Base-by-base conservation (phyloP, 64 coral and sea anemone species). In the Montipora capricornis region DNA sequence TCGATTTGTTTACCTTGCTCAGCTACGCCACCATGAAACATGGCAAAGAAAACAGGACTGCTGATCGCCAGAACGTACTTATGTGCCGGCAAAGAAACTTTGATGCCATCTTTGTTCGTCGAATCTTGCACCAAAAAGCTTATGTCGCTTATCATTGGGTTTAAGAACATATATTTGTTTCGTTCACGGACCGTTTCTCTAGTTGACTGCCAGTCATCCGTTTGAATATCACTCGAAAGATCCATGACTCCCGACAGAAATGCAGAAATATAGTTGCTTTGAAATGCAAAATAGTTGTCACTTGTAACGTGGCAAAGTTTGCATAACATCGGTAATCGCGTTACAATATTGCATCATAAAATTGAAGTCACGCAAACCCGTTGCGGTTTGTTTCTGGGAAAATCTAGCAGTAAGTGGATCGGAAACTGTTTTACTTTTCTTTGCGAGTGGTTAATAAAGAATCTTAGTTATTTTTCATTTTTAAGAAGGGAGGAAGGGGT, bases 41-140 rank as follows among this genome's bases (percentile, higher is more conserved):
- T 96, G 26, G 95, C 92, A 87, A 94, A 96, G 76, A 96, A 96
- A 9, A 96, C 95, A 4, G 95, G 95, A 48, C 91, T 93, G 71
- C 95, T 96, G 5, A 96, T 85, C 7, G 91, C 92, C 10, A 96
- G 44, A 5, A 96, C 95, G 83, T 96, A 96, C 48, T 96, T 96
- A 46, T 96, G 95, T 14, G 95, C 95, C 10, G 95, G 95, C 20
- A 96, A 8, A 47, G 47, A 46, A 11, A 89, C 16, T 15, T 88
- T 87, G n/a, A 70, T 22, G 5, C 47, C 81, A 12, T 90, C 73
- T 26, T 76, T 79, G 70, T 95, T 55, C 62, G 76, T 75, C 2
- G 86, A 78, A 64, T 94, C 76, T 24, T 79, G 37, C 15, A 96
- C 91, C 10, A 96, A 79, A 84, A 96, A 96, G 16, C 80, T 94